Base-by-base conservation (phyloP, 1,140 invertebrate species). In the Aphelinus certus region DNA sequence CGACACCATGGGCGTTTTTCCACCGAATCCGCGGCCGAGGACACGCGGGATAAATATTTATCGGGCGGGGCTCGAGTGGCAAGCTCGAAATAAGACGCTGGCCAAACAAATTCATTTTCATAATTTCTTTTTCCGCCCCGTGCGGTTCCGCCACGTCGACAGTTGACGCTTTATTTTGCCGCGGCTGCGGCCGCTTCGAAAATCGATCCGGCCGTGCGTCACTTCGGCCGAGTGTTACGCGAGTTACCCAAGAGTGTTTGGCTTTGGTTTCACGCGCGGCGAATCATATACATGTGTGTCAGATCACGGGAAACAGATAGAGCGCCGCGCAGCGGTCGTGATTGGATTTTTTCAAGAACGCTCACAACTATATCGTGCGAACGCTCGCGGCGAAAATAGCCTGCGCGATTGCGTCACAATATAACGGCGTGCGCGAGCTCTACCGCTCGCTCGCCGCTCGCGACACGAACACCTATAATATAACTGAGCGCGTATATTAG, bases 11-110 rank as follows among this genome's bases (percentile, higher is more conserved):
- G 55, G 47, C 60, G 55, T 65, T 58, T 71, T 72, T 58, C n/a
- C 56, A 9, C 26, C 55, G 62, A 3, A 3, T 2, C 51, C 57
- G 57, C 26, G 10, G 55, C 7, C 62, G 73, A 70, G 73, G 73
- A 75, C 73, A 75, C 43, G 1, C 6, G 26, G 49, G 66, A 42
- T 75, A 75, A 75, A 75, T 70, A 75, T 75, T 75, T 75, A 58
- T 57, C n/a, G 53, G 70, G 9, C 4, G 65, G 55, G 1, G 62
- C 46, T 46, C 61, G 67, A 75, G 73, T 75, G 73, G 9, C 64
- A 46, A 53, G 67, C 62, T 46, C 26, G 48, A 65, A 71, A 70
- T 71, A 75, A 75, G 58, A 9, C 46, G 46, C 7, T 53, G 49
- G 58, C 42, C 55, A 65, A 69, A 65, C 67, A 64, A 69, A 75